Base-by-base conservation (phyloP, 2,113 vertebrate species). In the Fulica atra region DNA sequence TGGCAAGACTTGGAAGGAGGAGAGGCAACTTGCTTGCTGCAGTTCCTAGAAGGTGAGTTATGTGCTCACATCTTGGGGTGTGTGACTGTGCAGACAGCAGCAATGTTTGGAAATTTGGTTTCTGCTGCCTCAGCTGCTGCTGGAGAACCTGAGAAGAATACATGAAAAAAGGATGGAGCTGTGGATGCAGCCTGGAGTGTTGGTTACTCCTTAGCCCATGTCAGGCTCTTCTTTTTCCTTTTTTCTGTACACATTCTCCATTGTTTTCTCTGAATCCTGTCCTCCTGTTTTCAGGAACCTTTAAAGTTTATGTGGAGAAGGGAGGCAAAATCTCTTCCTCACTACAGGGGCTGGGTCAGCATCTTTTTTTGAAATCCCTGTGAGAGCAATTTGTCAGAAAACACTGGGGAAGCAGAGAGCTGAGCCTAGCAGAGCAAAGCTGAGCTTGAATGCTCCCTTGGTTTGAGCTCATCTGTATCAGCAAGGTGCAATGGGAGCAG, bases 301-400 rank as follows among this genome's bases (percentile, higher is more conserved):
- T 65, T 25, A 61, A 42, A 21, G 69, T 64, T 65, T 54, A 42
- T 48, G 17, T 33, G 29, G 33, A 66, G 25, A 66, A 81, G 33
- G 56, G 44, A 86, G 8, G 24, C 86, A 92, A 83, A 86, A 60
- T 51, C 40, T 85, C 26, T 48, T 92, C 36, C 50, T 85, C 51
- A 18, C 16, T 81, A 10, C n/a, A 64, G 56, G 51, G 84, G 24
- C 59, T 36, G 35, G n/a, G 21, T 66, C 65, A 78, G 31, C 64
- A 60, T 73, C n/a, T 82, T 46, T 53, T n/a, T 46, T 26, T 20
- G 0, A 73, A 84, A 64, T 74, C 65, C 26, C 57, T 48, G 6
- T 50, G 85, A 88, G 74, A 89, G 48, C 48, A 65, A 36, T 93
- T 94, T 69, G 26, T 88, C 63, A 61, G 70, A 93, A 93, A 54